Conservation (phyloP, 2,797 vertebrate species). For the Trichosurus vulpecula region DNA sequence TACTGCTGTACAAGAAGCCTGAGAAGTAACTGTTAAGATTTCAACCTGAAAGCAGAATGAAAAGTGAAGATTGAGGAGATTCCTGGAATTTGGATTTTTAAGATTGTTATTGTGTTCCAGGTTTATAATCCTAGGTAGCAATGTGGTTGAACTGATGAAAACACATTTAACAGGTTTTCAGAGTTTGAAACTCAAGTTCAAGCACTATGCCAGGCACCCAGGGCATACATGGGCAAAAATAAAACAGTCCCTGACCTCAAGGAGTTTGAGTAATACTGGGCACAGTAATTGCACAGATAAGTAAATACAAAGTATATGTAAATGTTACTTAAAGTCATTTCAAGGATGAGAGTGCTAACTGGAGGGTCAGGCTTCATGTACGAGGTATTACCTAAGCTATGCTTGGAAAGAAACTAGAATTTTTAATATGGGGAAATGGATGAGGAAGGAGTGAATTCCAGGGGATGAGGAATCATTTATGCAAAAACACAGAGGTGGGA, state of each 20-base stretch:
- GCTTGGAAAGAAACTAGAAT: background rate
- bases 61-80: background rate
- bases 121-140: background rate
- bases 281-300: background rate
- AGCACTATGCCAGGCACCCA: no score
- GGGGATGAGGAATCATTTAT: no score
- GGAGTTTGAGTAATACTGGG: no score
- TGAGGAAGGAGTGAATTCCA: background rate
- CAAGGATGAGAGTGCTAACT: background rate
- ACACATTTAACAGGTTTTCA: background rate
- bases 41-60: background rate
- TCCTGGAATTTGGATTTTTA: background rate
- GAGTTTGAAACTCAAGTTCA: background rate
- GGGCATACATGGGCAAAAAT: background rate
- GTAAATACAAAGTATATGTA: background rate
- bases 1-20: background rate
- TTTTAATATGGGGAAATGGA: background rate
- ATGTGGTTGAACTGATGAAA: background rate
- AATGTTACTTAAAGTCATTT: background rate
- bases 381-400: no score
- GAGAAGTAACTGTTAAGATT: background rate
- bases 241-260: background rate
- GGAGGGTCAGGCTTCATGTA: no score
- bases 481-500: no score
- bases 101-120: background rate